phyloP scores from a whole-genome alignment of 2,797 vertebrate species.

The Onychomys torridus region DNA sequence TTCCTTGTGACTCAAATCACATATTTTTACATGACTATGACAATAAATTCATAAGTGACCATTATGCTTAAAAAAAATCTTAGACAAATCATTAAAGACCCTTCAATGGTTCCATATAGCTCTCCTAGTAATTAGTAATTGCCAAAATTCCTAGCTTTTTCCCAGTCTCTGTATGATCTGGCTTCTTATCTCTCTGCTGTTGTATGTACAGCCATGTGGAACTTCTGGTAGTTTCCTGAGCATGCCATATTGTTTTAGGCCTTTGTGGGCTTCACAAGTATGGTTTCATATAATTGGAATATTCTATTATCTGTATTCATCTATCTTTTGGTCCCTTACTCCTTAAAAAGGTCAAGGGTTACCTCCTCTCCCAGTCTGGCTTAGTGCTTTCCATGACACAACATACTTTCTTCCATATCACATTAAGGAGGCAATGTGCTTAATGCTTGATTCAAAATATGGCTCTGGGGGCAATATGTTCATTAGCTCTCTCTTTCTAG shows the following conservation, averaged over 20 bases:
- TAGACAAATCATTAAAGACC: conserved; percentile 6
- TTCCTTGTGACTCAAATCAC: not conserved
- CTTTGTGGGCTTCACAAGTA: not conserved
- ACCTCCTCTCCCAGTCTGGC: not conserved
- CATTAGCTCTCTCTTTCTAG: not conserved
- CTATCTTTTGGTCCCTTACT: not conserved
- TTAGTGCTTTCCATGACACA: not conserved
- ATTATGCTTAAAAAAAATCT: not conserved
- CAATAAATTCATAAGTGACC: conserved; percentile 37
- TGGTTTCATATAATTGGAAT: conserved; percentile 42
- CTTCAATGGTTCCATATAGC: not conserved
- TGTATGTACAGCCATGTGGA: conserved; percentile 33
- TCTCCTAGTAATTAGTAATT: conserved; percentile 57
- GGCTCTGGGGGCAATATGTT: not conserved
- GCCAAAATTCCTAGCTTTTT: conserved; percentile 39
- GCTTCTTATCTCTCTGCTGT: not conserved
- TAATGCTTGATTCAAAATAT: not conserved
- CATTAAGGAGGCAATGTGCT: not conserved
- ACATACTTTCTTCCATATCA: not conserved
- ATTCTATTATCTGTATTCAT: not conserved
- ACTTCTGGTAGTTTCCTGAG: conserved; percentile 55
- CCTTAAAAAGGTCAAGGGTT: conserved; percentile 45
- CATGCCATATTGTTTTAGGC: conserved; percentile 41
- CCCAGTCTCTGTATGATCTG: not conserved
- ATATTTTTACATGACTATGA: not conserved